These are phyloP conservation scores for Gobionotothen gibberifrons DNA, from an alignment of 2,797 vertebrate genomes.

Conservation along the genomic window DNA sequence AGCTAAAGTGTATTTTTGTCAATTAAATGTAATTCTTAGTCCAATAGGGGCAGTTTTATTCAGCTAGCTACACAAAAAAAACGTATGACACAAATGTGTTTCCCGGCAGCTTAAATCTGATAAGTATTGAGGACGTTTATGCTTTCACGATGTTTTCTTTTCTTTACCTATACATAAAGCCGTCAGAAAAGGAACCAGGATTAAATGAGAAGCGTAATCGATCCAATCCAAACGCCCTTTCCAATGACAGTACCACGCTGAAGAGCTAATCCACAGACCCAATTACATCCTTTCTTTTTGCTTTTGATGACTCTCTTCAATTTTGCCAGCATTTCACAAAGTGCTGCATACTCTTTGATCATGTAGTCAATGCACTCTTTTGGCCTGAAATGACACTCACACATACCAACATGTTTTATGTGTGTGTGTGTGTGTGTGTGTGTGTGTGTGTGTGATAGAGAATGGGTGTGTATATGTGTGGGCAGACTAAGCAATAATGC, in stretches of 20 bases:
- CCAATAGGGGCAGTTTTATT: neutral
- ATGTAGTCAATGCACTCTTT: constrained; percentile 28
- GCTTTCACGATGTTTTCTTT: neutral
- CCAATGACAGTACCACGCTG: neutral
- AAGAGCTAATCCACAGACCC: constrained; percentile 31
- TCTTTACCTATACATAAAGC: neutral
- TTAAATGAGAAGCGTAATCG: constrained; percentile 10
- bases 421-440: constrained; percentile 5
- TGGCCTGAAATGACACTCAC: constrained; percentile 58
- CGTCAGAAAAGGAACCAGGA: neutral
- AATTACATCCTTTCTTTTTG: constrained; percentile 44
- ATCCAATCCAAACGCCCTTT: constrained; percentile 8
- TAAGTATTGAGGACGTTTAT: neutral
- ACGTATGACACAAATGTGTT: neutral
- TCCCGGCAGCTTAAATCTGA: neutral
- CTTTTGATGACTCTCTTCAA: constrained; percentile 14
- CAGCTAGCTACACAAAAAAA: neutral
- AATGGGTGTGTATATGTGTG: constrained; percentile 44
- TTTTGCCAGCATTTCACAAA: constrained; percentile 34
- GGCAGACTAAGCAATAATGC: constrained; percentile 65
- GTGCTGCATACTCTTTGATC: constrained; percentile 39
- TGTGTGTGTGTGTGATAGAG: constrained; percentile 9
- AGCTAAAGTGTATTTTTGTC: neutral
- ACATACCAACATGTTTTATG: constrained; percentile 39
- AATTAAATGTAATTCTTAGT: neutral